These are phyloP conservation scores for Arremon brunneinucha DNA, from an alignment of 2,797 vertebrate species.

Conservation along the genomic window DNA sequence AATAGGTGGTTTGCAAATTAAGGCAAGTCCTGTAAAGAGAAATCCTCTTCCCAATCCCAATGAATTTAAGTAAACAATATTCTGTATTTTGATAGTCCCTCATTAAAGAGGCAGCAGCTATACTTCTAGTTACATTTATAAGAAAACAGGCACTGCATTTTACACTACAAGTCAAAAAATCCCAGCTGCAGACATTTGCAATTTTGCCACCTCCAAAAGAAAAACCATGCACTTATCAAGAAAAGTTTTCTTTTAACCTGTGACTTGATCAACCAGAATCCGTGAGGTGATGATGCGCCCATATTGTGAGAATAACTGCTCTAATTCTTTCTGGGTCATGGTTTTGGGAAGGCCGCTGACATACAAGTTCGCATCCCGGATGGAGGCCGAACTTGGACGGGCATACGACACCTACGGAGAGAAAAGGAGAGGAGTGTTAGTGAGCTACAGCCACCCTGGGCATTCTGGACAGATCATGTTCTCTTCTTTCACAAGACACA, in stretches of 20 bases:
- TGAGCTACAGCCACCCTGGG: not conserved
- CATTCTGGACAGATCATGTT: not conserved
- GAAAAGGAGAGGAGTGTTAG: slow-evolving; percentile 9
- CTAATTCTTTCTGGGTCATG: slow-evolving; percentile 99
- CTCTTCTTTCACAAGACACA: not conserved
- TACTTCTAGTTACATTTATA: not conserved
- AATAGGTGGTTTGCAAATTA: not conserved
- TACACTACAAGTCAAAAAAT: rapidly evolving
- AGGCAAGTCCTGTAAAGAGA: not conserved
- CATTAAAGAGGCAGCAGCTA: not conserved
- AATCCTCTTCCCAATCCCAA: not conserved
- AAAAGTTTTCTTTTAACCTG: slow-evolving; percentile 81
- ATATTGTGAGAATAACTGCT: slow-evolving; percentile 99
- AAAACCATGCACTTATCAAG: not conserved
- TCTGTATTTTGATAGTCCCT: not conserved
- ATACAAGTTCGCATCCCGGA: slow-evolving; percentile 98
- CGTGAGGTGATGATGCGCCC: slow-evolving; percentile 99
- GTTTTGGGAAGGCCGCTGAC: slow-evolving; percentile 99
- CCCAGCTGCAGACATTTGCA: not conserved
- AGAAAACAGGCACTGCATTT: not conserved
- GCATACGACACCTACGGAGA: slow-evolving; percentile 91
- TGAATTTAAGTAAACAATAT: not conserved
- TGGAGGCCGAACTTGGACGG: slow-evolving; percentile 98
- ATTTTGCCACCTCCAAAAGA: not conserved
- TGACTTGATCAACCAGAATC: slow-evolving; percentile 99